phyloP scores from a whole-genome alignment of 2,113 vertebrate genomes.

The Ciconia boyciana region DNA sequence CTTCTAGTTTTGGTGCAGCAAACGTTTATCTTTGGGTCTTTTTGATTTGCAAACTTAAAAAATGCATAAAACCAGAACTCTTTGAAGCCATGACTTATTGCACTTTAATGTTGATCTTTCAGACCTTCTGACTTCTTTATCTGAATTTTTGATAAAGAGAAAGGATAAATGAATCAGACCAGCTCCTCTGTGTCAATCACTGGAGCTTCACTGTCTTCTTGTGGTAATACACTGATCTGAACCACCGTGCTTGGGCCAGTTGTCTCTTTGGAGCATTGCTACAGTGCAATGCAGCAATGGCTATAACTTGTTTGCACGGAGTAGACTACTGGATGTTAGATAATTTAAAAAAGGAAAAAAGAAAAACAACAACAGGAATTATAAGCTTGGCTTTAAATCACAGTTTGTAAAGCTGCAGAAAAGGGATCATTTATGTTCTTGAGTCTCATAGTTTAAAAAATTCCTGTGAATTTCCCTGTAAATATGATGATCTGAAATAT shows the following conservation, averaged over 20 bases:
- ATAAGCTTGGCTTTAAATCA: neutral
- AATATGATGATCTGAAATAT: neutral
- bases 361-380: fast-evolving
- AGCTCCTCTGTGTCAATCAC: neutral
- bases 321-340: neutral
- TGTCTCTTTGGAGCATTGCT: neutral
- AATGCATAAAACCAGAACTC: neutral
- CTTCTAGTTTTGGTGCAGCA: neutral
- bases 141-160: neutral
- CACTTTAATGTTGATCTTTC: neutral
- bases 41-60: neutral
- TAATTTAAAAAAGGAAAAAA: neutral
- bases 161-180: neutral
- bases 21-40: neutral
- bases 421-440: neutral
- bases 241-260: too few species aligned
- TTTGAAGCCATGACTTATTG: neutral
- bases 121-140: neutral
- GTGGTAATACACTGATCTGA: neutral
- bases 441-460: neutral
- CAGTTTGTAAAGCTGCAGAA: neutral
- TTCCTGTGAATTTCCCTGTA: neutral
- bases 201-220: neutral
- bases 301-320: neutral
- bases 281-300: neutral